Base-by-base conservation (phyloP, 2,113 vertebrate species). In the Stigmatopora argus region DNA sequence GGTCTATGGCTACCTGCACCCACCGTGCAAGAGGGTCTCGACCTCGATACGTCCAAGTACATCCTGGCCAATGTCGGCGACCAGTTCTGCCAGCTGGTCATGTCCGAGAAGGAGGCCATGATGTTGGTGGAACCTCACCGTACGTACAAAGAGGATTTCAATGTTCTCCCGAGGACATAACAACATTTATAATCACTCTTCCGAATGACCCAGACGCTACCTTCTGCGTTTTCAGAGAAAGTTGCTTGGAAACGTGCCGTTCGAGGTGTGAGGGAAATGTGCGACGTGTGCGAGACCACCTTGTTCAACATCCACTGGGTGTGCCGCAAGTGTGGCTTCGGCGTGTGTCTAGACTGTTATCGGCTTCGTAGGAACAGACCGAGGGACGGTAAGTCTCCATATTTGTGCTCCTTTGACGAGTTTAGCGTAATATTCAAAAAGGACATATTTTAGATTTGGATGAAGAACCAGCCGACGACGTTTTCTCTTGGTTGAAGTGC, bases 261-360 rank as follows among this genome's bases (percentile, higher is more conserved):
- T 6, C 92, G 96, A 51, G 96, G 97, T 0, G 93, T 99, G 65
- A 85, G 97, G 78, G 97, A 99, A 83, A 98, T 99, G 97, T 99
- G 97, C 65, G 96, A 99, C 15, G 96, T 98, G 4, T 99, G 97
- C 60, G 97, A 99, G 85, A 99, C 97, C 7, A 98, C 97, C 0
- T 90, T 99, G 59, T 99, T 99, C 85, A 99, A 99, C 81, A 98
- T 99, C 79, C 97, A 98, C 60, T 99, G 97, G 97, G 97, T 99
- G 63, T 99, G 97, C 84, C 94, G 96, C 45, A 99, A 99, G 84
- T 99, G 97, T 79, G 97, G 97, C 31, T 99, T 99, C 75, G 96
- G 97, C 0, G 97, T 99, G 65, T 99, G 97, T 78, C 90, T 98
- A 69, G 97, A 99, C 90, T 99, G 97, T 84, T 99, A 98, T 69